phyloP scores from a whole-genome alignment of 2,888 invertebrate genomes.

The Melipona beecheii region DNA sequence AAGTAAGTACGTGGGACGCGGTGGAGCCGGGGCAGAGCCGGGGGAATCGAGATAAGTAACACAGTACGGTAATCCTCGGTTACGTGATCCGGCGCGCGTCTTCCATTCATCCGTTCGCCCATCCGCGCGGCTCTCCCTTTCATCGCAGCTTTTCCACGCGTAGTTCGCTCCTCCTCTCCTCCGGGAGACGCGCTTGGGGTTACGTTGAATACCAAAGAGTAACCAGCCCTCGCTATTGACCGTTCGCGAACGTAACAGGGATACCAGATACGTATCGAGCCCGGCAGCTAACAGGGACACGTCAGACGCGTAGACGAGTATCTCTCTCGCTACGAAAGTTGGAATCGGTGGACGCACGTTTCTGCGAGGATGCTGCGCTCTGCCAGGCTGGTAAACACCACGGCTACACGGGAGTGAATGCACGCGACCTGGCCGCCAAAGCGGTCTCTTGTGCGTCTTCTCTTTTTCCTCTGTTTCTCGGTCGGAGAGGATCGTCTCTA shows the following conservation, averaged over 20 bases:
- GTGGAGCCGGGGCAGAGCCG: not conserved
- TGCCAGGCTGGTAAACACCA: slow-evolving; percentile 52
- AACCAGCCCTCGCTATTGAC: slow-evolving; percentile 50
- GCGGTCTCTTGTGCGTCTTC: slow-evolving; percentile 55
- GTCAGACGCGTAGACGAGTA: not conserved
- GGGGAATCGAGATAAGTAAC: slow-evolving; percentile 48
- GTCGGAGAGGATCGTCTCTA: slow-evolving; percentile 38
- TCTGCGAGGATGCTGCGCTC: slow-evolving; percentile 22
- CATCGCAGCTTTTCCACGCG: slow-evolving; percentile 42
- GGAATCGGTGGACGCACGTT: slow-evolving; percentile 24
- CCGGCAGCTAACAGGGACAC: slow-evolving; percentile 1
- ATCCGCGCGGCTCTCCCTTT: slow-evolving; percentile 43
- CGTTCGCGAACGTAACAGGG: slow-evolving; percentile 19
- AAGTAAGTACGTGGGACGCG: slow-evolving; percentile 4
- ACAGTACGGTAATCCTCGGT: slow-evolving; percentile 55
- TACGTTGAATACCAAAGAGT: slow-evolving; percentile 55
- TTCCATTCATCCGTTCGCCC: slow-evolving; percentile 42
- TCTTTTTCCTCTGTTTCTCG: slow-evolving; percentile 1
- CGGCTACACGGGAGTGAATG: slow-evolving; percentile 23
- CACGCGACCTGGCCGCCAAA: slow-evolving; percentile 60
- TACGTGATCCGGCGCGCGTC: slow-evolving; percentile 50
- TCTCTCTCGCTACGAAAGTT: slow-evolving; percentile 3
- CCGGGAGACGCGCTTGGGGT: slow-evolving; percentile 23
- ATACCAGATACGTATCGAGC: slow-evolving; percentile 51
- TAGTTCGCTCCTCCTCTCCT: slow-evolving; percentile 20